Evolutionary conservation across 92 coral and sea anemone species (phyloP).

Genomic region (Palythoa heliodiscus): DNA sequence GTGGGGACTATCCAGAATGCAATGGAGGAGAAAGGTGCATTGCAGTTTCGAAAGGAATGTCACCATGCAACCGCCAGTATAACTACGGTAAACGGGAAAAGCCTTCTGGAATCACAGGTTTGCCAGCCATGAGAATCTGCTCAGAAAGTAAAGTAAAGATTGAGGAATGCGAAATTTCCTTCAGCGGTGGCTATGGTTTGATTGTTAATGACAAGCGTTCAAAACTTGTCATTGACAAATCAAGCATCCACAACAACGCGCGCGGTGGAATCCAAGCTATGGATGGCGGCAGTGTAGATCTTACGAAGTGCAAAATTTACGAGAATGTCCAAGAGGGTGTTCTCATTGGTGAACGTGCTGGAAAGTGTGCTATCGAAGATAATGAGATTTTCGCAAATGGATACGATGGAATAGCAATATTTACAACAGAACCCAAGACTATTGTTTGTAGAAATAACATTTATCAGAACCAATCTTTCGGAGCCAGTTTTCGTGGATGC

Average conservation of each 20-base stretch:
- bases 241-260: constrained; percentile 28
- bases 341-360: constrained; percentile 65
- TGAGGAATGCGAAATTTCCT: constrained; percentile 59
- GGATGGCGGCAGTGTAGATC: constrained; percentile 45
- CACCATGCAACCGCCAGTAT: constrained; percentile 63
- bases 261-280: constrained; percentile 25
- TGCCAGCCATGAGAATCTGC: constrained; percentile 47
- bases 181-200: constrained; percentile 66
- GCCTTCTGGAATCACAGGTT: constrained; percentile 56
- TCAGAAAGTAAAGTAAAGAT: constrained; percentile 41
- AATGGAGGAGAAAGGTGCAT: constrained; percentile 78
- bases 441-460: constrained; percentile 15
- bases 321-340: constrained; percentile 70
- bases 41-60: constrained; percentile 42
- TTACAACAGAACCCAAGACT: constrained; percentile 28
- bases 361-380: constrained; percentile 48
- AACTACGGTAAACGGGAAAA: constrained; percentile 43
- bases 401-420: constrained; percentile 60
- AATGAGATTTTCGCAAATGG: constrained; percentile 60
- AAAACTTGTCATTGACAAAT: constrained; percentile 1
- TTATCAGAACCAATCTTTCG: constrained; percentile 28
- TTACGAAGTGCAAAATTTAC: constrained; percentile 56
- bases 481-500: constrained; percentile 20
- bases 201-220: constrained; percentile 29
- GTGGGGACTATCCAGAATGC: constrained; percentile 82